A percentile compares a stretch with the other conserved stretches of the same genome.
phyloP scores from a whole-genome alignment of 2,113 vertebrate species.

The Anarrhichthys ocellatus region DNA sequence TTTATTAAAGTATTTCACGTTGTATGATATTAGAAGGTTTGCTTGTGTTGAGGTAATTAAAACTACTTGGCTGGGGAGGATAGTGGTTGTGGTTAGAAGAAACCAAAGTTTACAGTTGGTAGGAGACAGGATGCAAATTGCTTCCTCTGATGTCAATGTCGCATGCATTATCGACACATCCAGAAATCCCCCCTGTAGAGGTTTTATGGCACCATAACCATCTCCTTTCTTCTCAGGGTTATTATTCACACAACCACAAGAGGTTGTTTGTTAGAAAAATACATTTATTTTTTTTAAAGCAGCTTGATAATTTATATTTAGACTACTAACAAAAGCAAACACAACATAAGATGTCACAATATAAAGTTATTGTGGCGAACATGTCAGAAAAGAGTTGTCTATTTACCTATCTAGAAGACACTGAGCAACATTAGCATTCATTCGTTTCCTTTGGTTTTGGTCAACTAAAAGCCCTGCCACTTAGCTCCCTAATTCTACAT shows the following conservation, averaged over 20 bases:
- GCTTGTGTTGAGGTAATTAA: not conserved
- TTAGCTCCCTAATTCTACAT: not conserved
- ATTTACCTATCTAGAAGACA: not conserved
- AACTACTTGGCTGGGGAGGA: not conserved
- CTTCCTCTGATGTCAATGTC: not conserved
- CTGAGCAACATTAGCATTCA: not conserved
- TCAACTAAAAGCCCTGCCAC: not conserved
- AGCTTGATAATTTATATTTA: not conserved
- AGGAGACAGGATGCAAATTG: constrained; percentile 1
- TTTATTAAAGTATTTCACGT: not conserved
- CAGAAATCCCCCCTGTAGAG: not conserved
- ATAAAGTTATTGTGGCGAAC: not conserved
- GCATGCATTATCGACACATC: not conserved
- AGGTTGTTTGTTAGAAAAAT: not conserved
- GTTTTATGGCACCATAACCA: not conserved
- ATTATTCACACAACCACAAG: not conserved
- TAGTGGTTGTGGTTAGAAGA: constrained; percentile 9
- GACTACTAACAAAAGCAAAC: not conserved
- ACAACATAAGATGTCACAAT: no score
- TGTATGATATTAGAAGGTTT: not conserved
- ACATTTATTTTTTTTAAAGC: not conserved
- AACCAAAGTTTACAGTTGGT: not conserved
- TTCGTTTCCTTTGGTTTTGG: not conserved
- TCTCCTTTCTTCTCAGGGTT: not conserved
- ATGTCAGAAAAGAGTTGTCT: not conserved